phyloP scores from a whole-genome alignment of 1,140 invertebrate species.

The Lutraria rhynchaena region DNA sequence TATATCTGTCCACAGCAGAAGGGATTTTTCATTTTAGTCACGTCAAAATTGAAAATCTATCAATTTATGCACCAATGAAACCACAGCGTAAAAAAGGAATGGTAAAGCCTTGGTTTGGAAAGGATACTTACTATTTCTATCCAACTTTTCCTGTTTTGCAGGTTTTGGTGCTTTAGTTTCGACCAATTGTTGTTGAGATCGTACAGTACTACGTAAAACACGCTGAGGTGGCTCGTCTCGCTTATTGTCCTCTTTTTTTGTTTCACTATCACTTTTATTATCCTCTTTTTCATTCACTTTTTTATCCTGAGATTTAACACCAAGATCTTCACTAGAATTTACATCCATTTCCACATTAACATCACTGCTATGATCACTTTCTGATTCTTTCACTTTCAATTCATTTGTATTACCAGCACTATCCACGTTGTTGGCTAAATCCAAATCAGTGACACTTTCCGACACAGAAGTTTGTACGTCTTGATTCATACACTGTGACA shows the following conservation, averaged over 20 bases:
- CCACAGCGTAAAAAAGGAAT: too few species aligned
- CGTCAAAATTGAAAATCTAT: too few species aligned
- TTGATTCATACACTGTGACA: too few species aligned
- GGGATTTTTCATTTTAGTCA: too few species aligned
- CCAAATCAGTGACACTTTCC: neutral
- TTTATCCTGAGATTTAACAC: conserved; percentile 21
- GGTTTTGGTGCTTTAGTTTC: conserved; percentile 66
- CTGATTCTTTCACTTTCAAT: conserved; percentile 9
- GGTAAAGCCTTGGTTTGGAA: too few species aligned
- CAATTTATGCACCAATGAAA: too few species aligned
- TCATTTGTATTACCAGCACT: neutral
- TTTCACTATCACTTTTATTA: conserved; percentile 64
- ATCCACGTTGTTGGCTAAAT: neutral
- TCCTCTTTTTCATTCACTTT: neutral
- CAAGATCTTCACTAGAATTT: conserved; percentile 43
- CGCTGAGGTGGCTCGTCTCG: conserved; percentile 68
- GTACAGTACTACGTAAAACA: conserved; percentile 69
- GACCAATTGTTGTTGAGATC: conserved; percentile 72
- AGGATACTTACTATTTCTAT: conserved; percentile 65
- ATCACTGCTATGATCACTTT: conserved; percentile 44
- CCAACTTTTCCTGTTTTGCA: conserved; percentile 43
- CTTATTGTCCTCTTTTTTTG: conserved; percentile 84
- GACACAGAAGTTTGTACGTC: neutral
- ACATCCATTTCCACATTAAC: conserved; percentile 63
- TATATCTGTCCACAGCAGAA: too few species aligned